A percentile compares a stretch with the other conserved stretches of the same genome.
These are phyloP conservation scores for Phrynocephalus forsythii DNA, from an alignment of 2,797 vertebrate genomes.

Conservation along the genomic window DNA sequence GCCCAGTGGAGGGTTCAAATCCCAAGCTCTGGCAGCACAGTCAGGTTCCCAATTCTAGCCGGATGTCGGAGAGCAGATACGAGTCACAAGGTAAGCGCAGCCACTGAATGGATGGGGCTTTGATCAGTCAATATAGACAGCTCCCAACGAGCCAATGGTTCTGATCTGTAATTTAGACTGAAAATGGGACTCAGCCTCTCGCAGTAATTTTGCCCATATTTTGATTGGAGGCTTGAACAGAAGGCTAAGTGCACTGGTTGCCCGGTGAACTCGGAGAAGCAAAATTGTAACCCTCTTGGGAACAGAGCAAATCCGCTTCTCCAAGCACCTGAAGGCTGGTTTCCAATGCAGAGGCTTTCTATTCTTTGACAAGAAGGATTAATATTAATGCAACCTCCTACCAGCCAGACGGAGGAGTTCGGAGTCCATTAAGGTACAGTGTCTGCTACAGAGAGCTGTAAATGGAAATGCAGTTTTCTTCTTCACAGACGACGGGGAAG, in stretches of 20 bases:
- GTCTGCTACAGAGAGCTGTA: neutral
- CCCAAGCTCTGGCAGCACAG: too few species aligned
- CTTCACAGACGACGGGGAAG: neutral
- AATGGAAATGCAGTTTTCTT: constrained; percentile 13
- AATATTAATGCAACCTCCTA: neutral
- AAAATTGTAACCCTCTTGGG: neutral
- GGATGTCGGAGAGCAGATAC: too few species aligned
- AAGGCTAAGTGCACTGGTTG: neutral
- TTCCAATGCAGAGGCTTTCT: neutral
- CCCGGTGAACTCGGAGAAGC: neutral
- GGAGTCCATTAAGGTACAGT: constrained; percentile 10
- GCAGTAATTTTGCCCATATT: neutral
- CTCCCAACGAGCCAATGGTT: too few species aligned
- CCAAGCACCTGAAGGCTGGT: neutral
- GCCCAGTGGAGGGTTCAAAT: too few species aligned
- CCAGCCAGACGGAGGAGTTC: constrained; percentile 18
- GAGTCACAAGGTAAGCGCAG: too few species aligned
- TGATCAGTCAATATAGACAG: too few species aligned
- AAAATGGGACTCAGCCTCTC: too few species aligned
- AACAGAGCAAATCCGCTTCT: neutral
- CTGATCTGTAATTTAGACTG: too few species aligned
- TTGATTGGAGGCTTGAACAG: neutral
- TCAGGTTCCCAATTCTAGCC: too few species aligned
- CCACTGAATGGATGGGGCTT: too few species aligned
- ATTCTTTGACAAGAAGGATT: constrained; percentile 13